Conservation (phyloP, 2,797 vertebrate genomes). For the Spinibarbus caldwelli region DNA sequence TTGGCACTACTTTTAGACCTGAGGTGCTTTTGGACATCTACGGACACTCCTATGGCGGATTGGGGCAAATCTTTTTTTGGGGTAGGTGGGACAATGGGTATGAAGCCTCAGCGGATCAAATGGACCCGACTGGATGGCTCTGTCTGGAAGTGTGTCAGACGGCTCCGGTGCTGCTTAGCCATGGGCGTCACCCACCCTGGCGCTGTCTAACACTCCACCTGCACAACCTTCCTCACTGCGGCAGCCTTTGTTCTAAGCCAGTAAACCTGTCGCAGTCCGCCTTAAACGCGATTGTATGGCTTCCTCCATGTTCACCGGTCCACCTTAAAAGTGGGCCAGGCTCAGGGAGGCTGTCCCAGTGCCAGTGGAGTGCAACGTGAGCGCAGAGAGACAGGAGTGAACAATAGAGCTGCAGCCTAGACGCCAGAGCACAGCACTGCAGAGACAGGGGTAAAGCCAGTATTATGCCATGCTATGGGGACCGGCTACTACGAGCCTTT, state of each 20-base stretch:
- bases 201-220: slow-evolving; percentile 52
- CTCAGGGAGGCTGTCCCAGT: slow-evolving; percentile 44
- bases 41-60: not conserved
- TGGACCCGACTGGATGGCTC: not conserved
- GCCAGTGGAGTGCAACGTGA: slow-evolving; percentile 54
- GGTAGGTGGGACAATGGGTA: not conserved
- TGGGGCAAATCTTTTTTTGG: not conserved
- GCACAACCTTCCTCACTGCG: slow-evolving; percentile 52
- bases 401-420: slow-evolving; percentile 58
- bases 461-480: slow-evolving; percentile 20
- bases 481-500: slow-evolving; percentile 13
- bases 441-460: slow-evolving; percentile 51
- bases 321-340: slow-evolving; percentile 55
- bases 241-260: slow-evolving; percentile 58
- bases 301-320: not conserved
- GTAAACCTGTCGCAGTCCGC: slow-evolving; percentile 40
- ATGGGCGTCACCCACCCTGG: slow-evolving; percentile 56
- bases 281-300: not conserved
- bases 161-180: slow-evolving; percentile 25
- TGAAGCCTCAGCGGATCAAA: slow-evolving; percentile 13
- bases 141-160: slow-evolving; percentile 18
- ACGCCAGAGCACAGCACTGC: slow-evolving; percentile 53
- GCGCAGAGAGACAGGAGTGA: slow-evolving; percentile 40
- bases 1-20: not conserved
- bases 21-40: not conserved